phyloP scores from a whole-genome alignment of 2,113 vertebrate species.

The Gracilinanus agilis region DNA sequence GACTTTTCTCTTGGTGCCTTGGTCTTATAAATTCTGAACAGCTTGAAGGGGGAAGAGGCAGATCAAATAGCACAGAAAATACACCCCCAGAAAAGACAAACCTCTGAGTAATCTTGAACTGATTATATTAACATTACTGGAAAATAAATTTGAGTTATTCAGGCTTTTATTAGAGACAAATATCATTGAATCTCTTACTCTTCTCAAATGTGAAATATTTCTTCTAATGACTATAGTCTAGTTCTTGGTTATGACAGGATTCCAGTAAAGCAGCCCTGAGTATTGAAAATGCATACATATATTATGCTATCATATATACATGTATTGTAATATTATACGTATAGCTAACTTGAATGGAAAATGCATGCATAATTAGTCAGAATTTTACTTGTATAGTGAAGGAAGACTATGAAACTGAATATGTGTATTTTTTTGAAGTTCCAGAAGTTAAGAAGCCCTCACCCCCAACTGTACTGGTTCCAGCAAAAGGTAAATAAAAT shows the following conservation, averaged over 20 bases:
- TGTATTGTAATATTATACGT: background rate
- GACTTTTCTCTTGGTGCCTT: slow-evolving; percentile 5
- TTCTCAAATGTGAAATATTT: background rate
- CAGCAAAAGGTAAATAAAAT: slow-evolving; percentile 74
- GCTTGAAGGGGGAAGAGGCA: background rate
- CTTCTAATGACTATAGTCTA: background rate
- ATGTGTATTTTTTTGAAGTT: slow-evolving; percentile 70
- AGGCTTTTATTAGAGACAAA: background rate
- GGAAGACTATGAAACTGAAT: slow-evolving; percentile 52
- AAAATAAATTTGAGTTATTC: background rate
- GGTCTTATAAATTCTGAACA: background rate
- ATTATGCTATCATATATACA: too few relatives aligned
- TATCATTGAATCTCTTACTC: background rate
- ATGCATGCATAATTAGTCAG: background rate
- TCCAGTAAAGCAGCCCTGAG: background rate
- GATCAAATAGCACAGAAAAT: background rate
- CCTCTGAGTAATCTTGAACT: background rate
- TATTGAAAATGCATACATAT: background rate
- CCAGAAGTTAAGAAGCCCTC: slow-evolving; percentile 74
- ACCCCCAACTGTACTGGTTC: slow-evolving; percentile 72
- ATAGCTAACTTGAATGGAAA: background rate
- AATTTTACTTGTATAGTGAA: background rate
- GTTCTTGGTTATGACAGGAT: background rate
- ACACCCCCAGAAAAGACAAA: background rate
- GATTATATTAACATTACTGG: background rate